Evolutionary conservation across 2,797 vertebrate species (phyloP), one percentile per base, ranked within the genome.

Genomic region (Halcyon smyrnensis): DNA sequence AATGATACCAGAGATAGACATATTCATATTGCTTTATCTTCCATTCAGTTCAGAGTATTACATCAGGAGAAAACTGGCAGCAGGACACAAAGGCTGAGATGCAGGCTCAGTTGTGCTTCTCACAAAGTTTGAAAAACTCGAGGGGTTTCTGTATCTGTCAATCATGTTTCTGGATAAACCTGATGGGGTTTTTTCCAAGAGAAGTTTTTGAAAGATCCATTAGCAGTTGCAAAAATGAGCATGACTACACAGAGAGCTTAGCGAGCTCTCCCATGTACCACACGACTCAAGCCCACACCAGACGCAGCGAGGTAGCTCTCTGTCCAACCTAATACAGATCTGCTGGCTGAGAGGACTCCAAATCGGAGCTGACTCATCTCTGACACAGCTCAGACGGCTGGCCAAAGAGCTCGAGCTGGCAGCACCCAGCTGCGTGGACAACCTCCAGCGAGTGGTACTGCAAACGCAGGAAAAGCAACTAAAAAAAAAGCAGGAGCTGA

Each of bases 261-360:
- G 39, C 11, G 5, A n/a, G 46, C 59, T 70, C 59, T 70, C 6
- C 21, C 34, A 12, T 0, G 1, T 32, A 46, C 46, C 53, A 16
- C 0, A 4, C 17, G 19, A 32, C 65, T 12, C 25, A 9, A 78
- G 23, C 65, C 25, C 3, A 3, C 5, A 27, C 17, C 45, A 19
- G 73, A 24, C 0, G 1, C n/a, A 9, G 70, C 0, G 1, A 32
- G 27, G 48, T 5, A 34, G 54, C 10, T 15, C 57, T 45, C 30
- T 32, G 65, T 34, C 73, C 90, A 32, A 7, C 3, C 18, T 6
- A 0, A 4, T 4, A 36, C 24, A n/a, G 17, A 53, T 2, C 28
- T 13, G 15, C n/a, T 4, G 13, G 4, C 6, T 0, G 1, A 71
- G 54, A 23, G 48, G 70, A 7, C 34, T 80, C 82, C 24, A 3